Conservation (phyloP, 2,888 invertebrate species). For the Drosophila atroscutellata region DNA sequence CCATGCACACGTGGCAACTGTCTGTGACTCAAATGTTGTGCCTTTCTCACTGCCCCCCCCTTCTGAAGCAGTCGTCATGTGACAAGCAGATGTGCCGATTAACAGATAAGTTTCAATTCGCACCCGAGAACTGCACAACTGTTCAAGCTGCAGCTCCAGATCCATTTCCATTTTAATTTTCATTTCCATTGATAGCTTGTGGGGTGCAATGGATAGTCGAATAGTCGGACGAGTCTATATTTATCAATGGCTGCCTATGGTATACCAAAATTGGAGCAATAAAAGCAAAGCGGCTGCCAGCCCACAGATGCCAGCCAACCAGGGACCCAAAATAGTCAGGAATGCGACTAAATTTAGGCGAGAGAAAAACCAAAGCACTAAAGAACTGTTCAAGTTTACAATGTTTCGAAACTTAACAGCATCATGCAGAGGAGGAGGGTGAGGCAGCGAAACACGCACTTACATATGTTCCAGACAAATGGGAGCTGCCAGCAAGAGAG, state of each 20-base stretch:
- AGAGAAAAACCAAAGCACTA: constrained; percentile 39
- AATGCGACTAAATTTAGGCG: constrained; percentile 77
- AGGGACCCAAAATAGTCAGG: constrained; percentile 62
- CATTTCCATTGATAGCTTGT: constrained; percentile 55
- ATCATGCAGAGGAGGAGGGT: neutral
- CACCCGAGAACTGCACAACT: constrained; percentile 28
- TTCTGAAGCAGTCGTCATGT: constrained; percentile 56
- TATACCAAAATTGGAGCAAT: constrained; percentile 79
- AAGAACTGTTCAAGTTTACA: constrained; percentile 55
- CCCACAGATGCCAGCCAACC: constrained; percentile 59
- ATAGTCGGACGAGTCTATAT: constrained; percentile 59
- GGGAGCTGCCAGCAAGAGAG: constrained; percentile 10
- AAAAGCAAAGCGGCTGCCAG: constrained; percentile 60
- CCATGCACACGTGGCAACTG: constrained; percentile 64
- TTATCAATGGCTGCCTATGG: constrained; percentile 71
- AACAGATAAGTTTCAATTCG: constrained; percentile 78
- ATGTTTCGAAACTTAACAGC: constrained; percentile 19
- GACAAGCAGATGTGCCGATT: constrained; percentile 80
- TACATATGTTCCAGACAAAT: constrained; percentile 72
- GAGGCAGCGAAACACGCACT: constrained; percentile 43
- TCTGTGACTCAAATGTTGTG: constrained; percentile 36
- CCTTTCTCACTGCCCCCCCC: neutral
- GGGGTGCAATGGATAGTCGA: constrained; percentile 15
- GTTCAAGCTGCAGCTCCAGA: constrained; percentile 9
- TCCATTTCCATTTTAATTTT: constrained; percentile 19